Base-by-base conservation (phyloP, 1,140 invertebrate species). In the Mycetomoellerius zeteki region DNA sequence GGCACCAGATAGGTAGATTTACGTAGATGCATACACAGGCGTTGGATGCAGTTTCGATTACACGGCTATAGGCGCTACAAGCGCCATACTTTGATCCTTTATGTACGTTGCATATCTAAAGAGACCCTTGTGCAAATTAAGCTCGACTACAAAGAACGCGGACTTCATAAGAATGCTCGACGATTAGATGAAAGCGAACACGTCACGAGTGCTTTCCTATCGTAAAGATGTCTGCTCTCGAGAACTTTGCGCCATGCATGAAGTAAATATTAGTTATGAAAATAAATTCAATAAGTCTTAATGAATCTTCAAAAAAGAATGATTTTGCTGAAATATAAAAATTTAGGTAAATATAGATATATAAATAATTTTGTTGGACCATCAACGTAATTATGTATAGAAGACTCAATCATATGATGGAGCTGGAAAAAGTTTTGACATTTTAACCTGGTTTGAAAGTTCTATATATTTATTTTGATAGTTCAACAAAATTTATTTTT, bases 71-170 rank as follows among this genome's bases (percentile, higher is more conserved):
- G 75, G 54, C 50, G 54, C 71, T 47, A 85, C 86, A 54, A 77
- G 30, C 24, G 56, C 64, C 67, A 76, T 30, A 84, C 80, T 77
- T 85, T 85, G 72, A 78, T 78, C 82, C 82, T 85, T 85, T 85
- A 50, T 85, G 54, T 75, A 75, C 69, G 54, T 84, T 75, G 80
- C 69, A 75, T 84, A 84, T 84, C 80, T 75, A 7, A n/a, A 84
- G 56, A 75, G 69, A 84, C 37, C 27, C 80, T 84, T 50, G 54
- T 75, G 80, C 52, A 84, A 84, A 84, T 84, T 84, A 84, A 54
- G 80, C 37, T 64, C 27, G 52, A n/a, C 50, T 81, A 56, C 33
- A 56, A 30, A 71, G 78, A 5, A 72, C 33, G 50, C 1, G 54
- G 19, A 33, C 37, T 82, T 72, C 19, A 60, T 73, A 82, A 82